Base-by-base conservation (phyloP, 2,888 invertebrate species). In the Amiota minor region DNA sequence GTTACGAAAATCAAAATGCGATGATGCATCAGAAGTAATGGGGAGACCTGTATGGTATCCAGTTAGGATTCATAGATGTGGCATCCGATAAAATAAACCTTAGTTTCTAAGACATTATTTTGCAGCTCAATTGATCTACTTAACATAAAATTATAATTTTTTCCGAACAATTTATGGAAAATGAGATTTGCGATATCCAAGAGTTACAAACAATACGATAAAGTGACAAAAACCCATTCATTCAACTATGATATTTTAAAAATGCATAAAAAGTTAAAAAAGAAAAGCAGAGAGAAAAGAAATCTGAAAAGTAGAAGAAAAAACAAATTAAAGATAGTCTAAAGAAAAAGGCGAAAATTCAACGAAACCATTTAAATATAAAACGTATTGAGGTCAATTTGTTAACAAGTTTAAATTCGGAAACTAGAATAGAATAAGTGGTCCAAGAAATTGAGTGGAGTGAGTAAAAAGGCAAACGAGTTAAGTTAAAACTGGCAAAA, bases 381-480 rank as follows among this genome's bases (percentile, higher is more conserved):
- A 81, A 75, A 72, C 75, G 50, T 70, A 79, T 79, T 74, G 56
- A 14, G 72, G 75, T 78, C 76, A 76, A 77, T 75, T 77, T 77
- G 49, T 69, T 76, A 73, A 75, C 70, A 68, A 68, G 67, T 68
- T 68, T 53, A 68, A 68, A 50, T 23, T 18, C 18, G 4, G 4
- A 16, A 59, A 20, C 56, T 76, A 75, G 35, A 35, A 35, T 35
- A 35, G 35, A 35, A 35, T 35, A 35, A 35, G 75, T 65, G 73
- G 75, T 75, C 70, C 67, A 70, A 62, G 50, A 12, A 53, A 61
- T 16, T 18, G 16, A 72, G 35, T 50, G 70, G 72, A 74, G 59
- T 72, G 18, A 18, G 59, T 59, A 11, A 20, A 59, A 11, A 8
- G 20, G 59, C 6, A 11, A 1, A 11, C 59, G 59, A 59, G 20